Base-by-base conservation (phyloP, 2,113 vertebrate species). In the Psophia crepitans region DNA sequence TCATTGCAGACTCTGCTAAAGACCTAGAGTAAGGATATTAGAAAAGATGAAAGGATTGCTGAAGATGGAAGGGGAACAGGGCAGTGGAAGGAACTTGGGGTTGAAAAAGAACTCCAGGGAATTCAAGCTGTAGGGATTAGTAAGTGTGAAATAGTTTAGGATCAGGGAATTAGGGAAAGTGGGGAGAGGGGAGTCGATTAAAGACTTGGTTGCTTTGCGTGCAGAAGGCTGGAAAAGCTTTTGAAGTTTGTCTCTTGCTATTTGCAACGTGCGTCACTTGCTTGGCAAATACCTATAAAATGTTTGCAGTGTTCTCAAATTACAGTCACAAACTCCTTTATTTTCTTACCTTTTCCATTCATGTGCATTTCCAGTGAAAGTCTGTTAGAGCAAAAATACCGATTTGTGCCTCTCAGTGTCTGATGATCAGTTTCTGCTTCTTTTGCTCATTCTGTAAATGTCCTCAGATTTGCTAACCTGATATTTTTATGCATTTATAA, bases 171-270 rank as follows among this genome's bases (percentile, higher is more conserved):
- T 83, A 87, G 14, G 39, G 53, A 61, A 85, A 93, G 23, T 37
- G 20, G 16, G 33, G 64, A 89, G 63, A 89, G 87, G 6, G 24
- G 9, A 73, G 18, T 33, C 88, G n/a, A 82, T 96, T 77, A 89
- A 92, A 81, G 78, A 23, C 61, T 76, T 70, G 32, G 16, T 48
- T 64, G 30, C 46, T 79, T 95, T 92, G 71, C 48, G 74, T 2
- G 4, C 66, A 76, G 66, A 91, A 44, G 51, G 20, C 33, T 93
- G 66, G 35, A 70, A 96, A 95, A 91, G 9, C 70, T 87, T 93
- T 94, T 91, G 82, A 94, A 84, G 56, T 91, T 78, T 91, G 49
- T 80, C 87, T 95, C 68, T 93, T 89, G 92, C 35, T 90, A 49
- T 93, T 96, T 90, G 75, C 63, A 95, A 71, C 8, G 7, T 76